phyloP scores from a whole-genome alignment of 1,140 invertebrate species.

The Ooceraea biroi region DNA sequence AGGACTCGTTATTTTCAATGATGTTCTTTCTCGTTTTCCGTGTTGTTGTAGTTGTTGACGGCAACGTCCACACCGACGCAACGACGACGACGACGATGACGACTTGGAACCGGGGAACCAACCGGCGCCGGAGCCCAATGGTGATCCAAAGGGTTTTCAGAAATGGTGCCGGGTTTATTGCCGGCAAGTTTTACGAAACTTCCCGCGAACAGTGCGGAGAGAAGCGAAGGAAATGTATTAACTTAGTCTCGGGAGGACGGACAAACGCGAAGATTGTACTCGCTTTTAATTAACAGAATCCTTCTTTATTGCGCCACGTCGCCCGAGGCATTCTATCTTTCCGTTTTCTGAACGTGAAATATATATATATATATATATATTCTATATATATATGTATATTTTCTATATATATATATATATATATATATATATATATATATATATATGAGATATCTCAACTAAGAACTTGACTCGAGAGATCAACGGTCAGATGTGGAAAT shows the following conservation, averaged over 20 bases:
- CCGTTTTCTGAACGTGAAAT: slow-evolving; percentile 26
- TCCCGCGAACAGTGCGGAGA: slow-evolving; percentile 29
- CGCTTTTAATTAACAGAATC: slow-evolving; percentile 68
- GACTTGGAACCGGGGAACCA: too few species aligned
- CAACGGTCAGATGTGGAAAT: slow-evolving; percentile 16
- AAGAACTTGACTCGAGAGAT: not conserved
- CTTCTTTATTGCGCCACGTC: slow-evolving; percentile 59
- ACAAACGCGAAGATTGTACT: slow-evolving; percentile 51
- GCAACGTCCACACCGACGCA: slow-evolving; percentile 48
- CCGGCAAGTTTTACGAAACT: slow-evolving; percentile 72
- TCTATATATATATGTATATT: too few species aligned
- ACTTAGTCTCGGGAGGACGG: slow-evolving; percentile 41
- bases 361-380: slow-evolving; percentile 23
- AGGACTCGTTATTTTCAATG: slow-evolving; percentile 70
- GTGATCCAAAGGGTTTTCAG: slow-evolving; percentile 57
- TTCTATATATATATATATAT: too few species aligned
- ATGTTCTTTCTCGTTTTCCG: slow-evolving; percentile 61
- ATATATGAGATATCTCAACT: not conserved
- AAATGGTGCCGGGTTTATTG: slow-evolving; percentile 65
- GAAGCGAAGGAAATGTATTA: slow-evolving; percentile 57
- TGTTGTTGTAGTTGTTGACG: slow-evolving; percentile 4
- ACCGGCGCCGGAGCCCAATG: slow-evolving; percentile 53
- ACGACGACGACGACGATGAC: slow-evolving; percentile 68
- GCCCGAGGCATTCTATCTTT: slow-evolving; percentile 12
- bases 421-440: slow-evolving; percentile 1